Base-by-base conservation (phyloP, 1,140 invertebrate genomes). In the Andrena cerasifolii region DNA sequence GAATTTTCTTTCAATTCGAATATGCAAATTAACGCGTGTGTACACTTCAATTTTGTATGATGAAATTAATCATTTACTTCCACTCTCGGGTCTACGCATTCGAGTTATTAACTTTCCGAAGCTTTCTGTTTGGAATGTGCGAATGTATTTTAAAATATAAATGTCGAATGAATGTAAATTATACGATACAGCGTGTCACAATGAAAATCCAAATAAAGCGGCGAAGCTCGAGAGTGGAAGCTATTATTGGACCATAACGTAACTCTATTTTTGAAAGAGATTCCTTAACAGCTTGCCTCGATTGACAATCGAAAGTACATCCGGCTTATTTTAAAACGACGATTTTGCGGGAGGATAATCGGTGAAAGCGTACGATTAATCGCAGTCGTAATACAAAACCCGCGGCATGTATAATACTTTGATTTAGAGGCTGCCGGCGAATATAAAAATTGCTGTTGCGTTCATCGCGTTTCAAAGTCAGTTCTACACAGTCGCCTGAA, bases 311-410 rank as follows among this genome's bases (percentile, higher is more conserved):
- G 36, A 40, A 53, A 63, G 24, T 63, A 49, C 16, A n/a, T 5
- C 8, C 18, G 24, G 3, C 31, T 62, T 7, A 43, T 54, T 24
- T 40, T 33, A 47, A 53, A 53, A 18, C 3, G 7, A 24, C n/a
- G 47, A 53, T 53, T 36, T 51, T 28, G 5, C 21, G 8, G 3
- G 16, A 14, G 47, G 31, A 53, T 51, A 53, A 49, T 62, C 45
- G 16, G 43, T 3, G 56, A 72, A 61, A 59, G 43, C 28, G 21
- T 28, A 62, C 53, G 28, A 62, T 62, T 62, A 62, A 73, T 73
- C 31, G 14, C 40, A 40, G 28, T 14, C 36, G 58, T 62, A n/a
- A 47, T 49, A 36, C 40, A 33, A 61, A 36, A 72, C 8, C 12
- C 51, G 59, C 49, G 33, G n/a, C n/a, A 33, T 43, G 14, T 43